Percentiles rank a stretch among this genome's conserved stretches.
phyloP scores from a whole-genome alignment of 2,113 vertebrate genomes.

The Eulemur macaco region DNA sequence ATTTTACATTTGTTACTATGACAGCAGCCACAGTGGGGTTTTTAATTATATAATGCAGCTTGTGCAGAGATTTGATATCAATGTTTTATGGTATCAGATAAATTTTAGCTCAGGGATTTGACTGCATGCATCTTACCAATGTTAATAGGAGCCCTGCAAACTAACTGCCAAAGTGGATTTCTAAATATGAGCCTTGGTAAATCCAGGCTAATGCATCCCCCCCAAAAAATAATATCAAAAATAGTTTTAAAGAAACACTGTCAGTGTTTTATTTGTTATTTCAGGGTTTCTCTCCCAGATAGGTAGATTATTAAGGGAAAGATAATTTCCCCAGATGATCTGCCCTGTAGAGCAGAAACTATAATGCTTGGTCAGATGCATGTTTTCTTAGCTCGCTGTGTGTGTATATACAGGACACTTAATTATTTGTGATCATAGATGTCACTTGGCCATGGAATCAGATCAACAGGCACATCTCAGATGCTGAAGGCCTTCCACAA shows the following conservation, averaged over 20 bases:
- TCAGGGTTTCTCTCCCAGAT: not conserved
- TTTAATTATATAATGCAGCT: slow-evolving; percentile 11
- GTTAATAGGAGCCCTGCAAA: not conserved
- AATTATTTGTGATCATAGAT: not conserved
- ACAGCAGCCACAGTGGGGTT: slow-evolving; percentile 20
- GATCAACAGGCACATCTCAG: not conserved
- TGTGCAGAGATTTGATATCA: not conserved
- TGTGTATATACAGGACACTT: not conserved
- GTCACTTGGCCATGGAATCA: not conserved
- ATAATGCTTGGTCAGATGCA: not conserved
- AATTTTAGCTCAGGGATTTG: slow-evolving; percentile 62
- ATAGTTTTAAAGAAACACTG: slow-evolving; percentile 8
- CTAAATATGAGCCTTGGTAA: slow-evolving; percentile 9
- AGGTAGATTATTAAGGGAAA: slow-evolving; percentile 14
- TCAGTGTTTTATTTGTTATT: not conserved
- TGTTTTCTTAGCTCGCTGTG: slow-evolving; percentile 2
- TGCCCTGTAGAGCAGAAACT: not conserved
- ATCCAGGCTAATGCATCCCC: not conserved
- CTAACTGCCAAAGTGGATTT: slow-evolving; percentile 8
- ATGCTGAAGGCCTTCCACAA: not conserved
- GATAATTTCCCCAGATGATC: not conserved
- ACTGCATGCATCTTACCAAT: not conserved
- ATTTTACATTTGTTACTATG: slow-evolving; percentile 68
- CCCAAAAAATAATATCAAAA: not conserved
- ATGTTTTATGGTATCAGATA: not conserved